Evolutionary conservation across 2,888 invertebrate genomes (phyloP).

Genomic region (Chaitophorus viminalis): DNA sequence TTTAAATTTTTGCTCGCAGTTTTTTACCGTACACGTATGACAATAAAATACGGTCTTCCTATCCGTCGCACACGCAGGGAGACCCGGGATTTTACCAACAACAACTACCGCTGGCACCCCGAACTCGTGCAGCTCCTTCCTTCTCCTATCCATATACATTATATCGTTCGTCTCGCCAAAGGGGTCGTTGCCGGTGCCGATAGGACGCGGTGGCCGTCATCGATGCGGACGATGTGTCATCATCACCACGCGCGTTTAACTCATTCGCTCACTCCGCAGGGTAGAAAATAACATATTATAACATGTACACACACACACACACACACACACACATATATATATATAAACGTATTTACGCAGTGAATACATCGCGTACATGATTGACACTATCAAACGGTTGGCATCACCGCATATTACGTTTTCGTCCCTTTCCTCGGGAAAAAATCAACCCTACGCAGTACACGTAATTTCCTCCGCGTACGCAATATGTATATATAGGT

Average conservation of each 20-base stretch:
- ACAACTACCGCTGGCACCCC: no score
- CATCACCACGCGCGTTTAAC: background rate
- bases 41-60: no score
- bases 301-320: no score
- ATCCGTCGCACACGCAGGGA: no score
- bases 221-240: slow-evolving; percentile 27
- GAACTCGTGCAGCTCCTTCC: no score
- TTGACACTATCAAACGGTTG: slow-evolving; percentile 57
- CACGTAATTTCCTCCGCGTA: background rate
- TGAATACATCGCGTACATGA: background rate
- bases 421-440: slow-evolving; percentile 19
- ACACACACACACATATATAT: no score
- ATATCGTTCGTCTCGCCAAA: no score
- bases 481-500: background rate
- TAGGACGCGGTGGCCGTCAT: background rate
- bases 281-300: background rate
- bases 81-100: no score
- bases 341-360: background rate
- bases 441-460: background rate
- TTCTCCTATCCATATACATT: no score
- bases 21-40: no score
- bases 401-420: slow-evolving; percentile 33
- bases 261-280: background rate
- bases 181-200: background rate
- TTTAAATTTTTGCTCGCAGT: no score